Percentiles rank a stretch among this genome's conserved stretches.
Evolutionary conservation across 2,113 vertebrate genomes (phyloP).

Genomic region (Grus americana): DNA sequence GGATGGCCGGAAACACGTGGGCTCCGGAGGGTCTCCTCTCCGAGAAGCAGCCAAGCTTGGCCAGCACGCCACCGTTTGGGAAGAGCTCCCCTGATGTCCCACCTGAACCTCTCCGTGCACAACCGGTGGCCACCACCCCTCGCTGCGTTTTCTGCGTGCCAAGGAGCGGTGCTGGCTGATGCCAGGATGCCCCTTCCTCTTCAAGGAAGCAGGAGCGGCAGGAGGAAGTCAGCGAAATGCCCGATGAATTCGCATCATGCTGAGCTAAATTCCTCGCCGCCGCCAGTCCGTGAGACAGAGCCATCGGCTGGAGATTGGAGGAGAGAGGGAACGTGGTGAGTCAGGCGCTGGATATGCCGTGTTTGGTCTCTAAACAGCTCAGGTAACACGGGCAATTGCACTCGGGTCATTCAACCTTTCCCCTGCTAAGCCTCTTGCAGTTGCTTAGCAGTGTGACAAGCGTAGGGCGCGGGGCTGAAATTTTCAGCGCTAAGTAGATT

Average conservation of each 20-base stretch:
- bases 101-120: rapidly evolving
- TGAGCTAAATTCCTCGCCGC: background rate
- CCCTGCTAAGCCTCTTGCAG: background rate
- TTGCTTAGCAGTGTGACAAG: background rate
- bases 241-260: background rate
- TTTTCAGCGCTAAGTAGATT: background rate
- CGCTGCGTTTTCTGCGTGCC: background rate
- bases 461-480: rapidly evolving
- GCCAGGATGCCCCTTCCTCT: background rate
- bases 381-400: conserved; percentile 7
- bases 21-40: background rate
- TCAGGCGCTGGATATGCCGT: background rate
- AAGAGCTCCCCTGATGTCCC: background rate
- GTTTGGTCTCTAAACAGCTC: conserved; percentile 40
- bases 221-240: background rate
- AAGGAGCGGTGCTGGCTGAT: background rate
- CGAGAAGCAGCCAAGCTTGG: background rate
- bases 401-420: background rate
- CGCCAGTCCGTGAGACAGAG: background rate
- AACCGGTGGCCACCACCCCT: background rate
- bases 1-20: background rate
- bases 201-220: background rate
- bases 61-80: background rate
- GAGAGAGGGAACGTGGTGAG: background rate
- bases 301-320: background rate